phyloP scores from a whole-genome alignment of 1,140 invertebrate species.

The Drosophila kurseongensis region DNA sequence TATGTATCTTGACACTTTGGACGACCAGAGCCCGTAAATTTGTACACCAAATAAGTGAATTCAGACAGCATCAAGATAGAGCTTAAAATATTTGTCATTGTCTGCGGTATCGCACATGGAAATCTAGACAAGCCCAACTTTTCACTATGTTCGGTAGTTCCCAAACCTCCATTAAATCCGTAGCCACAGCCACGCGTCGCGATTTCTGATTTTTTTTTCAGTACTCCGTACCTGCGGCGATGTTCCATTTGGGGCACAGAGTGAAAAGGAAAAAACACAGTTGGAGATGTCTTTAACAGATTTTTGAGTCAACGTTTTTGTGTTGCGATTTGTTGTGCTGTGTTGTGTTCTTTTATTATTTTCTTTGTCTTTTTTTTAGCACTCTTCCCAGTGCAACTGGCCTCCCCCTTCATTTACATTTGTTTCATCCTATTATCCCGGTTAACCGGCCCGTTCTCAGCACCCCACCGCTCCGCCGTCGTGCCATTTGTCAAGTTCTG shows the following conservation, averaged over 20 bases:
- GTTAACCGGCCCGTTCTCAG: slow-evolving; percentile 62
- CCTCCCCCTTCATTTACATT: slow-evolving; percentile 61
- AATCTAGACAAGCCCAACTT: slow-evolving; percentile 29
- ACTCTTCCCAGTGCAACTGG: slow-evolving; percentile 29
- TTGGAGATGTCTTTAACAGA: slow-evolving; percentile 69
- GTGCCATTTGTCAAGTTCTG: slow-evolving; percentile 71
- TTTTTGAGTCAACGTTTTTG: slow-evolving; percentile 52
- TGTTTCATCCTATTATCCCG: slow-evolving; percentile 75
- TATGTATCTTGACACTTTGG: slow-evolving; percentile 22
- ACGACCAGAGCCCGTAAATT: slow-evolving; percentile 25
- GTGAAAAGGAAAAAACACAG: slow-evolving; percentile 29
- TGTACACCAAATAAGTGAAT: slow-evolving; percentile 43
- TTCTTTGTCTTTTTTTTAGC: slow-evolving; percentile 36
- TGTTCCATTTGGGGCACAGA: slow-evolving; percentile 58
- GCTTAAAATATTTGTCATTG: slow-evolving; percentile 46
- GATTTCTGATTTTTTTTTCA: slow-evolving; percentile 3
- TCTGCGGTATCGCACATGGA: slow-evolving; percentile 22
- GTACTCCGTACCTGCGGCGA: slow-evolving; percentile 46
- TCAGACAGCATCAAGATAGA: slow-evolving; percentile 41
- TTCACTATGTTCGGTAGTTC: slow-evolving; percentile 16
- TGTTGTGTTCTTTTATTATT: slow-evolving; percentile 30
- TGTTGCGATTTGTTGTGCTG: slow-evolving; percentile 28
- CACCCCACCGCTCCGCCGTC: slow-evolving; percentile 6
- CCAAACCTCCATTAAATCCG: slow-evolving; percentile 6
- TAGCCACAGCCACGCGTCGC: slow-evolving; percentile 21